Evolutionary conservation across 2,888 invertebrate genomes (phyloP).

Genomic region (Argyra leucocephala): DNA sequence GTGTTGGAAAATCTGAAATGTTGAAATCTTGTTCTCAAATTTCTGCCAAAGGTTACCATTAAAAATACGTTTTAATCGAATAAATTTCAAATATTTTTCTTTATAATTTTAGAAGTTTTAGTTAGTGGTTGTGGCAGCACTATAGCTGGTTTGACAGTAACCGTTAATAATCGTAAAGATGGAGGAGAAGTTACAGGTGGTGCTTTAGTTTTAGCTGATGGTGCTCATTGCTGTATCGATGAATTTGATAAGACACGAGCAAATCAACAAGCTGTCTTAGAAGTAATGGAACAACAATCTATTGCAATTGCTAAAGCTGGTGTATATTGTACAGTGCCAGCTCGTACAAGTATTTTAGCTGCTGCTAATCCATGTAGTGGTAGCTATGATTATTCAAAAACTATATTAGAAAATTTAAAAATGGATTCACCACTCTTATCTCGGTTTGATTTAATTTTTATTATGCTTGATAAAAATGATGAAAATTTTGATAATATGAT

Average conservation of each 20-base stretch:
- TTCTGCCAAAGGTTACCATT: slow-evolving; percentile 64
- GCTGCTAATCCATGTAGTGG: slow-evolving; percentile 89
- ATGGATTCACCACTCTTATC: slow-evolving; percentile 77
- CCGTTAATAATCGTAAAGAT: slow-evolving; percentile 57
- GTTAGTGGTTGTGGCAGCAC: slow-evolving; percentile 85
- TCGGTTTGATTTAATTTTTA: slow-evolving; percentile 86
- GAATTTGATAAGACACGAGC: slow-evolving; percentile 86
- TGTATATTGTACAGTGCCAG: slow-evolving; percentile 69
- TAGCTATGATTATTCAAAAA: slow-evolving; percentile 78
- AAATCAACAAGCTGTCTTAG: slow-evolving; percentile 73
- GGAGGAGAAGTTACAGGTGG: slow-evolving; percentile 83
- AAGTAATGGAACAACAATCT: slow-evolving; percentile 90
- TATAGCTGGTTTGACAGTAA: slow-evolving; percentile 68
- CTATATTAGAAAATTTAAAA: slow-evolving; percentile 80
- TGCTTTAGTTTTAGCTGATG: slow-evolving; percentile 73
- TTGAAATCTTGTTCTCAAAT: slow-evolving; percentile 71
- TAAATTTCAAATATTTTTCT: background rate
- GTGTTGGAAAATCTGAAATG: slow-evolving; percentile 85
- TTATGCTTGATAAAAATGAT: slow-evolving; percentile 78
- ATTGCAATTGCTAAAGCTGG: slow-evolving; percentile 88
- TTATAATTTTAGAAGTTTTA: slow-evolving; percentile 55
- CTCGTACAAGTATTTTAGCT: slow-evolving; percentile 76
- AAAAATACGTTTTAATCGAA: background rate
- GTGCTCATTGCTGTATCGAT: slow-evolving; percentile 87
- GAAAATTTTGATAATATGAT: slow-evolving; percentile 43